Conservation (phyloP, 2,888 invertebrate genomes). For the Drosophila emarginata region DNA sequence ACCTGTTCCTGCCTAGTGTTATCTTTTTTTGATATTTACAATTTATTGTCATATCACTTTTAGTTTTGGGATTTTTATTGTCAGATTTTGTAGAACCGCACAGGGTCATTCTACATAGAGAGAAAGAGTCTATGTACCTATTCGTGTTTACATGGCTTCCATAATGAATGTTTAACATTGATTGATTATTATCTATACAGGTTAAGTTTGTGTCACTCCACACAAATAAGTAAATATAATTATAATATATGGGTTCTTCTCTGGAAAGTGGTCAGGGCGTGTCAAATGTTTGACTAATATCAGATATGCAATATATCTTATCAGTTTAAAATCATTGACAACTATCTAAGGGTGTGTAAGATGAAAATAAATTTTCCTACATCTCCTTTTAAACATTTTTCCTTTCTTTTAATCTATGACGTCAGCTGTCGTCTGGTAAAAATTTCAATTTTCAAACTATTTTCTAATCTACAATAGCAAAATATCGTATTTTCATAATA, state of each 20-base stretch:
- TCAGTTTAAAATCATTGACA: not conserved
- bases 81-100: not conserved
- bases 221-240: not conserved
- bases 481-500: constrained; percentile 7
- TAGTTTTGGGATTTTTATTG: not conserved
- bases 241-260: not conserved
- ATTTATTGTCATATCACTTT: constrained; percentile 19
- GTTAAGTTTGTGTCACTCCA: not conserved
- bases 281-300: not conserved
- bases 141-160: constrained; percentile 32
- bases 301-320: not conserved
- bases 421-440: not conserved
- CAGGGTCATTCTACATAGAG: not conserved
- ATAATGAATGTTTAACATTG: constrained; percentile 4
- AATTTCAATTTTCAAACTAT: not conserved
- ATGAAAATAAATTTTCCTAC: not conserved
- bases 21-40: not conserved
- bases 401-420: not conserved
- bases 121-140: constrained; percentile 3
- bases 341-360: not conserved
- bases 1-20: not conserved
- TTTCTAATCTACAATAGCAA: constrained; percentile 1
- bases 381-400: not conserved
- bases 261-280: not conserved
- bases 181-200: constrained; percentile 11